Evolutionary conservation across 2,888 invertebrate genomes (phyloP), one percentile per base, ranked within the genome.

Genomic region (Scotopteryx bipunctaria): DNA sequence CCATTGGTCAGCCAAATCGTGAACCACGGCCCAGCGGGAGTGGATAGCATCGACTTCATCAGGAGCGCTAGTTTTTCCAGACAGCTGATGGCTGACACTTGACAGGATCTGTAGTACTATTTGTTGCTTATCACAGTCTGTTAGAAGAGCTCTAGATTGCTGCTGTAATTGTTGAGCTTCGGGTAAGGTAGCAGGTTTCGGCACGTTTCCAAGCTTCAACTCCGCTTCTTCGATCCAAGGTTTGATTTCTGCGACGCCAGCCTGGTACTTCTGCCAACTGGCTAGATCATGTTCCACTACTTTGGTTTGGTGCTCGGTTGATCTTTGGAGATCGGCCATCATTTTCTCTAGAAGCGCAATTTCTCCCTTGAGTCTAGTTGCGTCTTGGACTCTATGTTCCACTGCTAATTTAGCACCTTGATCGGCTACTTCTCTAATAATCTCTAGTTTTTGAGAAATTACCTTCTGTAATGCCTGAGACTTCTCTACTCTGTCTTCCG

Each of bases 191-290:
- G 93, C 85, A 11, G 97, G 97, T 79, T 96, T 97, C 3, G 94
- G 92, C 5, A 94, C 93, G 55, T 91, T 92, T 11, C 94, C 92
- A 16, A 96, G 92, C 84, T 94, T 95, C n/a, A 94, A 83, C 86
- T 98, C 98, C 11, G 96, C 95, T 74, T 95, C 93, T 76, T 97
- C 96, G 47, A 98, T 93, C 95, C 97, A 97, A 0, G 97, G 97
- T 75, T 95, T 95, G 41, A 98, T 93, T 78, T 95, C 94, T 53
- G 94, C 92, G 19, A 97, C 91, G 46, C 93, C 94, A 33, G 93
- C 92, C 81, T 97, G 96, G 80, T 97, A 97, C 67, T 94, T 93
- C 72, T 96, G 94, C 96, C 97, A 97, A 60, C 95, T 95, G 25
- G 93, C 93, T 36, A 97, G 88, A 74, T 97, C 97, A 67, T 94